A percentile compares a stretch with the other conserved stretches of the same genome.
These are phyloP conservation scores for Myotis myotis DNA, from an alignment of 2,797 vertebrate genomes.

Conservation along the genomic window DNA sequence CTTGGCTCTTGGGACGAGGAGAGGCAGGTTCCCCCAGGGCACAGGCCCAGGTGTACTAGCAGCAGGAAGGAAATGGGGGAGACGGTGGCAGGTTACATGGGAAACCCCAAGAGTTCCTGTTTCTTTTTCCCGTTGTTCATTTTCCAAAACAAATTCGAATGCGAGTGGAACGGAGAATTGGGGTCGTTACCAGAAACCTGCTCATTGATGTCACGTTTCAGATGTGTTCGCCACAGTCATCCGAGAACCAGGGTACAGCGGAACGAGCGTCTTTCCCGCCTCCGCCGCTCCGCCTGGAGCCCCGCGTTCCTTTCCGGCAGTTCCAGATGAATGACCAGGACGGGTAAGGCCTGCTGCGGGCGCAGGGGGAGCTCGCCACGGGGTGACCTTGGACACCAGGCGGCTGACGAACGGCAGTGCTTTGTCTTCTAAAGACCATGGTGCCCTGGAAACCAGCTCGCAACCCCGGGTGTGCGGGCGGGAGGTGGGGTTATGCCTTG, in stretches of 20 bases:
- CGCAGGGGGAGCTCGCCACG: fast-evolving
- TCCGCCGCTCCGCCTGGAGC: constrained; percentile 93
- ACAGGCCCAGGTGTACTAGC: background rate
- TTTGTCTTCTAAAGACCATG: background rate
- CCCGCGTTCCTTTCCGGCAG: constrained; percentile 91
- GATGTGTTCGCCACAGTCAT: constrained; percentile 97
- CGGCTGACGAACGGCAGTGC: too few species aligned
- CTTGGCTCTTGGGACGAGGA: constrained; percentile 8
- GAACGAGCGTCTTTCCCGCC: constrained; percentile 87
- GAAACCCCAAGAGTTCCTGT: background rate
- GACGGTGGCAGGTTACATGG: background rate
- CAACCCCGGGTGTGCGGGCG: fast-evolving
- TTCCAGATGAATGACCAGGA: constrained; percentile 90
- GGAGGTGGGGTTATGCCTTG: fast-evolving
- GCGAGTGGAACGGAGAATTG: background rate
- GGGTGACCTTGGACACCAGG: fast-evolving
- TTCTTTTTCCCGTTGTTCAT: background rate
- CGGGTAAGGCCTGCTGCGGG: constrained; percentile 80
- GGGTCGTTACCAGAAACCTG: background rate
- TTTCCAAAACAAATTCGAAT: background rate
- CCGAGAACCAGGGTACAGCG: constrained; percentile 86
- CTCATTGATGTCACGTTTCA: constrained; percentile 77
- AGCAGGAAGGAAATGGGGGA: constrained; percentile 19
- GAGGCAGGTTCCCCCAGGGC: background rate
- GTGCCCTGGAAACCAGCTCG: background rate